Evolutionary conservation across 2,113 vertebrate genomes (phyloP).

Genomic region (Planiliza haematocheilus): DNA sequence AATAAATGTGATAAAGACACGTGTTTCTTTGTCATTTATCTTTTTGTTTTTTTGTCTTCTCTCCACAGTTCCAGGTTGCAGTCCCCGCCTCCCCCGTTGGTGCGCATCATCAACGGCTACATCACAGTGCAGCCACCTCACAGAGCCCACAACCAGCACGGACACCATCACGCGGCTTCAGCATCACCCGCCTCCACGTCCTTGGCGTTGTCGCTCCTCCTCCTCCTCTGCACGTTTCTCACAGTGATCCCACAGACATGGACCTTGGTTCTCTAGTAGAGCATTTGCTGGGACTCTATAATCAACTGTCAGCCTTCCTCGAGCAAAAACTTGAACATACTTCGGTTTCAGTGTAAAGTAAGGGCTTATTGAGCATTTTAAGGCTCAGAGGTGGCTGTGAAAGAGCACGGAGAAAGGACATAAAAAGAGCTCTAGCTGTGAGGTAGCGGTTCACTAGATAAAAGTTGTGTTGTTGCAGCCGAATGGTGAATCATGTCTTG

Average conservation of each 20-base stretch:
- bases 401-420: conserved; percentile 12
- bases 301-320: background rate
- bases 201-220: background rate
- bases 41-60: conserved; percentile 36
- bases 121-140: conserved; percentile 80
- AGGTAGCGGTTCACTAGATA: conserved; percentile 18
- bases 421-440: conserved; percentile 30
- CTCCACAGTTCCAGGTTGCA: conserved; percentile 78
- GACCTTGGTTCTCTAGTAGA: conserved; percentile 51
- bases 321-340: conserved; percentile 6
- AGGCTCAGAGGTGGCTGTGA: background rate
- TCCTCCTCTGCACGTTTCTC: conserved; percentile 64
- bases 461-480: conserved; percentile 5
- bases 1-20: conserved; percentile 3
- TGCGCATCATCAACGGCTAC: conserved; percentile 86
- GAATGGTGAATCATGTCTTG: conserved; percentile 6
- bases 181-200: conserved; percentile 49
- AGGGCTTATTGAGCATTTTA: background rate
- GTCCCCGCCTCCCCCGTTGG: conserved; percentile 80
- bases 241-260: conserved; percentile 58
- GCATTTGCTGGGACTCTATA: background rate
- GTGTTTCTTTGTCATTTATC: conserved; percentile 6
- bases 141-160: conserved; percentile 34
- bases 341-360: conserved; percentile 3
- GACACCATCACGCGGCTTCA: conserved; percentile 55